phyloP scores from a whole-genome alignment of 2,113 vertebrate genomes.

The Helogale parvula region DNA sequence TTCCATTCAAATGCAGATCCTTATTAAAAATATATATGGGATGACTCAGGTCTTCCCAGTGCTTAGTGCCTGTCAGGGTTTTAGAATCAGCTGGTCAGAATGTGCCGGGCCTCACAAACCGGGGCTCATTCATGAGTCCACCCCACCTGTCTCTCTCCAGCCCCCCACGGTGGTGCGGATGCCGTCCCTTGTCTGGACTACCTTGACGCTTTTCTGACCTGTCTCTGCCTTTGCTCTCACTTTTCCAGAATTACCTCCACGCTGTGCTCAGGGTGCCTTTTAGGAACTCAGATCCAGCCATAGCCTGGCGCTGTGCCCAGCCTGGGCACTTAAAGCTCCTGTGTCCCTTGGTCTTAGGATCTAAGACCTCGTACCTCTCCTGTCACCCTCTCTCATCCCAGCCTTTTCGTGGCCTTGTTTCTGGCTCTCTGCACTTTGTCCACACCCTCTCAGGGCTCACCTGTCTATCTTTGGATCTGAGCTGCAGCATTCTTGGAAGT shows the following conservation, averaged over 20 bases:
- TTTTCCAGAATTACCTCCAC: background rate
- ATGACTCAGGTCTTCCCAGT: background rate
- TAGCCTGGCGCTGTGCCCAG: background rate
- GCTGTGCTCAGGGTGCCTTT: background rate
- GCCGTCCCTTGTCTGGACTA: fast-evolving
- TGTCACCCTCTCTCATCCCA: background rate
- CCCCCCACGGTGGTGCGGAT: fast-evolving
- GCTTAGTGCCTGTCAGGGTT: background rate
- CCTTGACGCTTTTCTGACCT: fast-evolving
- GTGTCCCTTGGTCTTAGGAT: background rate
- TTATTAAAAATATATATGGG: background rate
- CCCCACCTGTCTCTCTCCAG: background rate
- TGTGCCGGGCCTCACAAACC: background rate
- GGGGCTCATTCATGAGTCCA: background rate
- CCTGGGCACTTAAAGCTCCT: background rate
- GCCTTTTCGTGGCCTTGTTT: background rate
- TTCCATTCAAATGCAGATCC: background rate
- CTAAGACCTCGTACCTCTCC: background rate
- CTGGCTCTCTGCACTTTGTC: background rate
- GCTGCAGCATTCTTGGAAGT: background rate
- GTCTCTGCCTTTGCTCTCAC: background rate
- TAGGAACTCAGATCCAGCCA: background rate
- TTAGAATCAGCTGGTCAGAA: background rate
- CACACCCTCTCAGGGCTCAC: background rate
- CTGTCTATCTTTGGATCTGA: background rate